Base-by-base conservation (phyloP, 1,140 invertebrate species). In the Heterodera schachtii region DNA sequence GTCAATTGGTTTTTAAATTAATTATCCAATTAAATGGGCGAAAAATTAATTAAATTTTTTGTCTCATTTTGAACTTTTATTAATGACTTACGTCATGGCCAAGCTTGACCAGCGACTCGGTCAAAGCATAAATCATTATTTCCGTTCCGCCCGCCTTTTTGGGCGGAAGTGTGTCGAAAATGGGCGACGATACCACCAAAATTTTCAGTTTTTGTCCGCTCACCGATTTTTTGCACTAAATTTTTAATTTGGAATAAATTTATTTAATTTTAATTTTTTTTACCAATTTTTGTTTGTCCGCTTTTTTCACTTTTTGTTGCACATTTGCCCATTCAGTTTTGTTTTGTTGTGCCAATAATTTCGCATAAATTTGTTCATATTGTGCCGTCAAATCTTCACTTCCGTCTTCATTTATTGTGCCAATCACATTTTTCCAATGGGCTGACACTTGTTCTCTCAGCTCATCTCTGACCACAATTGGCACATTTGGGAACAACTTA, bases 161-260 rank as follows among this genome's bases (percentile, higher is more conserved):
- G 16, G 84, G 79, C 47, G 79, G 79, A 19, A 60, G 57, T 9
- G 57, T 16, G 44, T 52, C 75, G 19, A 85, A 85, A 60, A 66
- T 83, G 16, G 82, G 85, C 21, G 85, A 85, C 19, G 82, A 90
- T 89, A 57, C 71, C 11, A 73, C 19, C 16, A 60, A 60, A 16
- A 60, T 60, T 60, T 60, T 60, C 4, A 60, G 57, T 60, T 60
- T 60, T 11, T 11, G 16, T 52, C 11, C 49, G 4, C 11, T 4
- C 57, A 19, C 4, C 4, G 57, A 11, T 19, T 60, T 60, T 19
- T 16, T 13, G 57, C 57, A 60, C 57, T 60, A 60, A 60, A 60
- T 60, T 19, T 31, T 31, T 60, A 16, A 60, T 60, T 60, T 16
- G 57, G 1, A 4, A 60, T 16, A 60, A 60, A 11, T 60, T 60